Conservation (phyloP, 2,797 vertebrate species). For the Rhynchotus rufescens region DNA sequence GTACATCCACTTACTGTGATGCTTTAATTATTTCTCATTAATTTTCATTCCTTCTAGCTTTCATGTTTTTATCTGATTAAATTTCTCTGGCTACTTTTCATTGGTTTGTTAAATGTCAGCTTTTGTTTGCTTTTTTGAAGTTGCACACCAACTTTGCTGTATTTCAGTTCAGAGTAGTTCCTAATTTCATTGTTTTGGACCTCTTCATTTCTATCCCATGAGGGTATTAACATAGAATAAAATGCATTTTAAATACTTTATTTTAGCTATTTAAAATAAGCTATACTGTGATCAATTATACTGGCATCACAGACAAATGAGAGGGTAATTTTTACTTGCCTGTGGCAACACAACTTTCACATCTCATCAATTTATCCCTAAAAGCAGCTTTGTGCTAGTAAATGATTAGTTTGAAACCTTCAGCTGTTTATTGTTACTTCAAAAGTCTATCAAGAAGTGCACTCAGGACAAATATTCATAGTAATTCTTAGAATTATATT, state of each 20-base stretch:
- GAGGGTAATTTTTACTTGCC: conserved; percentile 27
- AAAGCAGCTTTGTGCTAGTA: background rate
- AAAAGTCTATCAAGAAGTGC: background rate
- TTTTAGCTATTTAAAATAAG: background rate
- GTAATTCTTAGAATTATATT: conserved; percentile 1
- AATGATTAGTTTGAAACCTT: background rate
- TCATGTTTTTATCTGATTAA: background rate
- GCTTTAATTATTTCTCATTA: background rate
- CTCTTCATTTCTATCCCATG: background rate
- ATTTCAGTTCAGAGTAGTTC: background rate
- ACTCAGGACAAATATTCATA: background rate
- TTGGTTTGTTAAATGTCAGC: background rate
- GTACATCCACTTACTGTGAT: background rate
- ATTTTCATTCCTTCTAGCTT: background rate
- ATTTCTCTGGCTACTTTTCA: background rate
- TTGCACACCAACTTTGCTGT: background rate
- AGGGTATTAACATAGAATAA: background rate
- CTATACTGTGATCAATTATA: conserved; percentile 7
- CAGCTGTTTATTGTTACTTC: background rate
- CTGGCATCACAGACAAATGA: background rate
- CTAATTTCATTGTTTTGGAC: background rate
- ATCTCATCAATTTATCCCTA: background rate
- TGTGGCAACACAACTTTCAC: background rate
- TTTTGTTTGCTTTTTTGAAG: background rate
- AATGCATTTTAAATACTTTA: background rate